Conservation (phyloP, 2,888 invertebrate genomes). For the Gryllus longicercus region DNA sequence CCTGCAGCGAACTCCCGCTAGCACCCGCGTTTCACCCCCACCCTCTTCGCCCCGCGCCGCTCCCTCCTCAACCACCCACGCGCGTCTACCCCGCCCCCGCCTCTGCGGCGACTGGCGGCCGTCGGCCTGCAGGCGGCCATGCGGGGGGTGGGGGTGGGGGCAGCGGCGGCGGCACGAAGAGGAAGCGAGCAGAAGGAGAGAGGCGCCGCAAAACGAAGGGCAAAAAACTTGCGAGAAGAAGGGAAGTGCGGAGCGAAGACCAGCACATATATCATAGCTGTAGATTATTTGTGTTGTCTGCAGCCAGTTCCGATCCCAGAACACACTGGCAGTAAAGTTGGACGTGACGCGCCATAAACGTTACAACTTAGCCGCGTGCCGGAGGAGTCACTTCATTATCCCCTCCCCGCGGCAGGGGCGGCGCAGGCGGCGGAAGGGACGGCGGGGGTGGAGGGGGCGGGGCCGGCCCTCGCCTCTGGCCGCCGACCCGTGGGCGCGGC, state of each 20-base stretch:
- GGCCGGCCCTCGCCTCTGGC: too few species aligned
- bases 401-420: not conserved
- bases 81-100: too few species aligned
- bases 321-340: conserved; percentile 3
- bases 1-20: not conserved
- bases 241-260: not conserved
- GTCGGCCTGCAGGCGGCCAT: too few species aligned
- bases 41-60: not conserved
- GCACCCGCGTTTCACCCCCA: not conserved
- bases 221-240: not conserved
- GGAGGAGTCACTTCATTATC: conserved; percentile 11
- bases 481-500: too few species aligned
- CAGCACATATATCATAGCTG: conserved; percentile 2
- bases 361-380: not conserved
- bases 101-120: too few species aligned
- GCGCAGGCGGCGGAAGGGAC: too few species aligned
- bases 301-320: conserved; percentile 8
- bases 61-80: not conserved
- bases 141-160: not conserved
- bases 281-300: conserved; percentile 4
- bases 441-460: too few species aligned
- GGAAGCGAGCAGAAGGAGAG: not conserved
- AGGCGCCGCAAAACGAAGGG: not conserved
- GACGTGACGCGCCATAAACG: not conserved
- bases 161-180: not conserved